Conservation (phyloP, 2,797 vertebrate species). For the Miichthys miiuy region DNA sequence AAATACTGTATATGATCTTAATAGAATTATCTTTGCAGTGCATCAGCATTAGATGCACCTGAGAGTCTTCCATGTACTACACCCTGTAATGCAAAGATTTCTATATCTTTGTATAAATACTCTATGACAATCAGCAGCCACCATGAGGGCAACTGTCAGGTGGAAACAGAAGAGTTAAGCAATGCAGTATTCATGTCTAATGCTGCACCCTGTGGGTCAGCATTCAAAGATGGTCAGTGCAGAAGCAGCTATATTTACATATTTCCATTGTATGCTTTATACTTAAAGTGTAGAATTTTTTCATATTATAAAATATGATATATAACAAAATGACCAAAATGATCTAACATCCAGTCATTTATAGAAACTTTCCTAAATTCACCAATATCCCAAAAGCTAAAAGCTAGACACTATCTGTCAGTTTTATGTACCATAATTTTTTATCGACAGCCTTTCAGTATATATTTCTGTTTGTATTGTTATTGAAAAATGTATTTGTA, state of each 20-base stretch:
- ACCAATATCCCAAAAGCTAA: neutral
- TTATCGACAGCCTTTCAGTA: neutral
- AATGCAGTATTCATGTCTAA: slow-evolving; percentile 11
- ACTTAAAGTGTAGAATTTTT: neutral
- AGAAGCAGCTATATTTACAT: neutral
- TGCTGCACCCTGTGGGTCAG: slow-evolving; percentile 15
- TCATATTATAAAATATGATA: neutral
- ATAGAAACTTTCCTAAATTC: neutral
- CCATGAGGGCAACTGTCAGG: slow-evolving; percentile 13
- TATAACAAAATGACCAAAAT: no score
- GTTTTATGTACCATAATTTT: neutral
- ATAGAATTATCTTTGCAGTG: neutral
- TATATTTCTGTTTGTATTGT: neutral
- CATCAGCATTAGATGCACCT: neutral
- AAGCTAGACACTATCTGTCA: neutral
- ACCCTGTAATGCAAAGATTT: slow-evolving; percentile 2
- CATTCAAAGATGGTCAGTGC: slow-evolving; percentile 6
- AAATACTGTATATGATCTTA: neutral
- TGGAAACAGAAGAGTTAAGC: slow-evolving; percentile 20
- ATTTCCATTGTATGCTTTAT: slow-evolving; percentile 8
- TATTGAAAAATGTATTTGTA: neutral
- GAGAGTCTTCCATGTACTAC: slow-evolving; percentile 6
- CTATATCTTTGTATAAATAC: neutral
- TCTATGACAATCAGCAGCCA: slow-evolving; percentile 3
- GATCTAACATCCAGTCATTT: neutral